Percentiles rank a stretch among this genome's conserved stretches.
These are phyloP conservation scores for Acanthurus leucopareius DNA, from an alignment of 2,797 vertebrate species.

Conservation along the genomic window DNA sequence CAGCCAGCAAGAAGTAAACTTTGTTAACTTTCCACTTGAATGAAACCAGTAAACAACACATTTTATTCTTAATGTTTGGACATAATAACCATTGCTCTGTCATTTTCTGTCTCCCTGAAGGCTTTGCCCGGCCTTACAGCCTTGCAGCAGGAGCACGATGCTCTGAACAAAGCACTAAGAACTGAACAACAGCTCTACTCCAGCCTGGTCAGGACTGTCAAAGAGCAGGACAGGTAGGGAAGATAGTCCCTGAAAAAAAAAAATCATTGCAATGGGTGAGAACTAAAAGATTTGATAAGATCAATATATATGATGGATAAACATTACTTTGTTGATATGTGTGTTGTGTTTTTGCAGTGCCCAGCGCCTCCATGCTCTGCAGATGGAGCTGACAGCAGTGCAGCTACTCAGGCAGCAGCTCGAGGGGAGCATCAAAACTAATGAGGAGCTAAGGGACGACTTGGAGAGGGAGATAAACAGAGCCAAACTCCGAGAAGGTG, in stretches of 20 bases:
- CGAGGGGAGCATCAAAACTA: constrained; percentile 88
- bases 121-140: constrained; percentile 68
- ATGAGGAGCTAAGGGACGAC: constrained; percentile 88
- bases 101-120: constrained; percentile 58
- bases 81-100: constrained; percentile 13
- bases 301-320: neutral
- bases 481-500: constrained; percentile 90
- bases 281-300: neutral
- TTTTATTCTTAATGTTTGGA: neutral
- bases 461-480: constrained; percentile 90
- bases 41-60: neutral
- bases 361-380: constrained; percentile 84
- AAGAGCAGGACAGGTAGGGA: constrained; percentile 91
- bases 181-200: constrained; percentile 93
- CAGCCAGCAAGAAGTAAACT: constrained; percentile 82
- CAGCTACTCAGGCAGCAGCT: constrained; percentile 91
- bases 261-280: neutral
- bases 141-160: constrained; percentile 86
- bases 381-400: constrained; percentile 89
- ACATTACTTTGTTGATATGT: neutral
- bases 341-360: constrained; percentile 71
- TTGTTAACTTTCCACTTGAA: neutral
- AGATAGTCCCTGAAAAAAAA: neutral
- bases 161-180: constrained; percentile 89
- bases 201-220: constrained; percentile 90